Evolutionary conservation across 2,797 vertebrate genomes (phyloP).

Genomic region (Pantherophis vulpinus): DNA sequence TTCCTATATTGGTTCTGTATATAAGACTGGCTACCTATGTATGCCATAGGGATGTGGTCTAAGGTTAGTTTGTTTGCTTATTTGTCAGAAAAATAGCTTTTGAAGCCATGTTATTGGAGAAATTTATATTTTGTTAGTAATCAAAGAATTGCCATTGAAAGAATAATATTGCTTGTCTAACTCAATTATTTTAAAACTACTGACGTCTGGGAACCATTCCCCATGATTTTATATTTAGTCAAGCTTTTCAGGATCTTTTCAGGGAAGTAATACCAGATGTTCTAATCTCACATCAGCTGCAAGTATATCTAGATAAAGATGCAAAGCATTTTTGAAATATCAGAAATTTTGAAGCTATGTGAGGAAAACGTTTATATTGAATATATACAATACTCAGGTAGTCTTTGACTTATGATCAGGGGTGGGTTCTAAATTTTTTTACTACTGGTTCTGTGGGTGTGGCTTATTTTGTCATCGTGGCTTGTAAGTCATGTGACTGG

Average conservation of each 20-base stretch:
- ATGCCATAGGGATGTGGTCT: neutral
- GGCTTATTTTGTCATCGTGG: too few species aligned
- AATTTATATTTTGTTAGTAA: too few species aligned
- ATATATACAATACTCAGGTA: too few species aligned
- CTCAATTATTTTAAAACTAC: neutral
- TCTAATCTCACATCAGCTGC: neutral
- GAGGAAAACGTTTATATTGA: too few species aligned
- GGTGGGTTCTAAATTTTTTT: too few species aligned
- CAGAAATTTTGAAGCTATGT: neutral
- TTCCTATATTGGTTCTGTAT: neutral
- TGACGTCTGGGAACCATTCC: neutral
- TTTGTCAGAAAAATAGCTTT: neutral
- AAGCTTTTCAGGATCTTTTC: neutral
- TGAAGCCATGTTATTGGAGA: too few species aligned
- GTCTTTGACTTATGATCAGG: too few species aligned
- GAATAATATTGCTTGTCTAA: neutral
- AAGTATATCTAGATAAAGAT: neutral
- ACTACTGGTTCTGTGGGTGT: too few species aligned
- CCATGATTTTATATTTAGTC: too few species aligned
- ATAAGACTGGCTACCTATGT: neutral
- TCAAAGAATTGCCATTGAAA: too few species aligned
- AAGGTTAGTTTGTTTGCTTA: neutral
- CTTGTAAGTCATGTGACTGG: too few species aligned
- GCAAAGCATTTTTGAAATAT: neutral
- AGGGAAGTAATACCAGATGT: neutral